Conservation (phyloP, 35 echinoderm and acorn worm genomes). For the Apostichopus parvimensis region DNA sequence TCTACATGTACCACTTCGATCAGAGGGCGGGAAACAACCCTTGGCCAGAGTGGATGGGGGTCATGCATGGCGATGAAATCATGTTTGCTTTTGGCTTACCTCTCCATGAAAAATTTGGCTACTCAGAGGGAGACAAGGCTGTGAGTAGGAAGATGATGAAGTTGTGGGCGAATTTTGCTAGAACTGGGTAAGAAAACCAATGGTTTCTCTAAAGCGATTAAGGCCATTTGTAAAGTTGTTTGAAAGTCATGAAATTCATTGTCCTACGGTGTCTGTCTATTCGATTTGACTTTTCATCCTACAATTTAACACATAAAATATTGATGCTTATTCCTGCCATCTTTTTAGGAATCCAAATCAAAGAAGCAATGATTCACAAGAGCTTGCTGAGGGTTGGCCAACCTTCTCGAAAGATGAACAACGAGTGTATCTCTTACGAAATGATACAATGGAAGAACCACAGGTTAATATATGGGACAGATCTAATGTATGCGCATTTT, state of each 20-base stretch:
- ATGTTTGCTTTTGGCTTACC: conserved; percentile 87
- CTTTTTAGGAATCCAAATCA: conserved; percentile 81
- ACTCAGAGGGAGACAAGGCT: conserved; percentile 58
- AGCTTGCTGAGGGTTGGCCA: conserved; percentile 70
- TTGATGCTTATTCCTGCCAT: background rate
- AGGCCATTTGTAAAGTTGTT: background rate
- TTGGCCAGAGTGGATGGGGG: conserved; percentile 96
- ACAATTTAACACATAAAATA: background rate
- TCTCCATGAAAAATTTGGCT: conserved; percentile 59
- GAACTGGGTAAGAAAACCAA: conserved; percentile 84
- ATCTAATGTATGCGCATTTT: conserved; percentile 80
- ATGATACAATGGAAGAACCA: conserved; percentile 43
- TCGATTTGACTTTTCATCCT: background rate
- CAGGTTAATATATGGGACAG: conserved; percentile 43
- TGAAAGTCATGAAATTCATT: background rate
- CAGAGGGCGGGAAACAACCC: conserved; percentile 77
- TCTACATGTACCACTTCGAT: conserved; percentile 84
- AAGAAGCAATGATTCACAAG: background rate
- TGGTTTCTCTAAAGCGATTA: background rate
- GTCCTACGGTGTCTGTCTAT: background rate
- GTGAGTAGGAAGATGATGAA: conserved; percentile 92
- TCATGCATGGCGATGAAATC: conserved; percentile 96
- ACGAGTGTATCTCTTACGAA: conserved; percentile 59
- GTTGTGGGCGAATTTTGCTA: conserved; percentile 91
- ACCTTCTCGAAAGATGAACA: conserved; percentile 56